phyloP scores from a whole-genome alignment of 1,140 invertebrate genomes.

The Nephotettix cincticeps region DNA sequence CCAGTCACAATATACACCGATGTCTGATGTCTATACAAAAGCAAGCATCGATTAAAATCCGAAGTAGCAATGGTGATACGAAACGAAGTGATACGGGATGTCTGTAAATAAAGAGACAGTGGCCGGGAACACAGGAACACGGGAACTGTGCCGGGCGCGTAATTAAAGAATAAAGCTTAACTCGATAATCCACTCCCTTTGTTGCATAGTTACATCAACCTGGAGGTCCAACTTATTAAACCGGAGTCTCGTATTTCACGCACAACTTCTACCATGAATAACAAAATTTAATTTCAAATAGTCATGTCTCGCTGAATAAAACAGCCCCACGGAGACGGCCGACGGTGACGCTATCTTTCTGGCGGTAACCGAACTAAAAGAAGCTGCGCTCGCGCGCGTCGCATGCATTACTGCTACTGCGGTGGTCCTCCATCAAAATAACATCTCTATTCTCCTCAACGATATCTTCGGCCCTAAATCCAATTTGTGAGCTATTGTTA shows the following conservation, averaged over 20 bases:
- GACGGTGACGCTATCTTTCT: no score
- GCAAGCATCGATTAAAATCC: no score
- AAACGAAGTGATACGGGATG: no score
- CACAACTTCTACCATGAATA: not conserved
- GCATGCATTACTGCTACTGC: not conserved
- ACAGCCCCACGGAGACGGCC: not conserved
- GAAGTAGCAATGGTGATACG: no score
- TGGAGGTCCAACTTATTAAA: constrained; percentile 10
- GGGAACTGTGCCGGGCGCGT: no score
- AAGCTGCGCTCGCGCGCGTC: no score
- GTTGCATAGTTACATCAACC: constrained; percentile 13
- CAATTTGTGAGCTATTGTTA: constrained; percentile 28
- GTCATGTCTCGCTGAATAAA: not conserved
- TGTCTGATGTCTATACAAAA: no score
- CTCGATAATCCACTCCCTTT: not conserved
- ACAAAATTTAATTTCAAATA: constrained; percentile 9
- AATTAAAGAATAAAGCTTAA: not conserved
- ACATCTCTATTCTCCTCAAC: constrained; percentile 16
- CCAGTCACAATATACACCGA: no score
- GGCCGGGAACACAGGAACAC: no score
- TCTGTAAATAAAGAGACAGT: no score
- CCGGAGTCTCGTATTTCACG: not conserved
- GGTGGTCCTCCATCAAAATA: constrained; percentile 12
- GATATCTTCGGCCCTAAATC: constrained; percentile 5
- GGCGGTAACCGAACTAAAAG: no score